Evolutionary conservation across 2,888 invertebrate species (phyloP), one percentile per base, ranked within the genome.

Genomic region (Ichneumoninae sp.): DNA sequence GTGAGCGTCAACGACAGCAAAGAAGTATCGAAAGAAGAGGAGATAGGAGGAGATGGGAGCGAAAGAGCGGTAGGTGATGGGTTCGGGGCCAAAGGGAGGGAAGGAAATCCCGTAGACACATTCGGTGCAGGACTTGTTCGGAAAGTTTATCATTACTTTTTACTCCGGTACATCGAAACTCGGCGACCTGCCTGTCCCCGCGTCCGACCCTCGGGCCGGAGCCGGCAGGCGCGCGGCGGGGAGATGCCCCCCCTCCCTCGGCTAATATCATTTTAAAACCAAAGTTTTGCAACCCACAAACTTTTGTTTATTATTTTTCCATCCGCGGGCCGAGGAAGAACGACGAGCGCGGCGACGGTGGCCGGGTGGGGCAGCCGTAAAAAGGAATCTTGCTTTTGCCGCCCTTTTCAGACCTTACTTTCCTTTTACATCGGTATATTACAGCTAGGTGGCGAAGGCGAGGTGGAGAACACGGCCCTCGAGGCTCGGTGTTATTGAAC

Each of bases 261-360:
- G 87, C 86, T 91, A 91, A 92, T 91, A 92, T 91, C 91, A 91
- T 93, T 93, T 92, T 92, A 91, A 92, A 93, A 92, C 90, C 91
- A 91, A 93, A 93, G 92, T 93, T 93, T 89, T 86, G 68, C 86
- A 82, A 86, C 86, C 82, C 26, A 16, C 44, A 87, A 91, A 92
- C 91, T 92, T 92, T 91, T 90, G 89, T 91, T 92, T 92, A 92
- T 93, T 90, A 92, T 92, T 91, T 92, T 88, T 88, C 86, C 70
- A 86, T 81, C 78, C 78, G 57, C 62, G 54, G 71, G 76, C 54
- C 57, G 44, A 57, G 16, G 60, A 57, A 26, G 71, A 57, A 50
- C 72, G 70, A 36, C 68, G 80, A 78, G 40, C 30, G 57, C 75
- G 69, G 66, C 30, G 13, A 65, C 60, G 30, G 62, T 8, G 3